Percentiles rank a stretch among this genome's conserved stretches.
Evolutionary conservation across 2,113 vertebrate genomes (phyloP).

Genomic region (Aepyceros melampus): DNA sequence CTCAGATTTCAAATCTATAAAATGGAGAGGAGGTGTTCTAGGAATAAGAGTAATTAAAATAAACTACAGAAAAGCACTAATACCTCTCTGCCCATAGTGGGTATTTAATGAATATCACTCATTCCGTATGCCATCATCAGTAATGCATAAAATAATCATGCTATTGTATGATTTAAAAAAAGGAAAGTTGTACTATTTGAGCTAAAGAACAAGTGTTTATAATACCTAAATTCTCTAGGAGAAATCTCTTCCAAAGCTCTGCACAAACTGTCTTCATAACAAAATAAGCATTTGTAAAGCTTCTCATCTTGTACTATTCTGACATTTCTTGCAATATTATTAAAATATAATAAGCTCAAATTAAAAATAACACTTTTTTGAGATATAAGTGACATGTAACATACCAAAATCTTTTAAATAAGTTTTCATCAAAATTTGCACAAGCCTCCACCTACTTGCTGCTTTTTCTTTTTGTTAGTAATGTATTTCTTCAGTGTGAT

Average conservation of each 20-base stretch:
- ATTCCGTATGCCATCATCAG: background rate
- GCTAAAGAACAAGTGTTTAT: background rate
- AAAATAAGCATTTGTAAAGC: conserved; percentile 61
- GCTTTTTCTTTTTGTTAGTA: background rate
- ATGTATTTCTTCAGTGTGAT: background rate
- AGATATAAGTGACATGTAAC: background rate
- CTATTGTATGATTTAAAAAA: background rate
- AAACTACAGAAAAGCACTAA: background rate
- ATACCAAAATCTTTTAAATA: background rate
- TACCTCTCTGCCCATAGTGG: background rate
- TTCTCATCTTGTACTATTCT: conserved; percentile 61
- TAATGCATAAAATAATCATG: background rate
- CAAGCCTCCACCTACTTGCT: background rate
- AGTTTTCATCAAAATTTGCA: background rate
- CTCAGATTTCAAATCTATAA: background rate
- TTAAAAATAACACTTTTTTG: conserved; percentile 60
- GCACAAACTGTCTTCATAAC: background rate
- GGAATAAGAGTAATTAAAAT: conserved; percentile 19
- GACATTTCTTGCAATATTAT: conserved; percentile 70
- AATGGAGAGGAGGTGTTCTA: background rate
- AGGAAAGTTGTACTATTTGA: background rate
- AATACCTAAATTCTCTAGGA: background rate
- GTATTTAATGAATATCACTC: background rate
- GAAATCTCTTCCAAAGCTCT: conserved; percentile 19
- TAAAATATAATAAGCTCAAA: conserved; percentile 72